These are phyloP conservation scores for Myrmecophaga tridactyla DNA, from an alignment of 2,113 vertebrate species.

Conservation along the genomic window DNA sequence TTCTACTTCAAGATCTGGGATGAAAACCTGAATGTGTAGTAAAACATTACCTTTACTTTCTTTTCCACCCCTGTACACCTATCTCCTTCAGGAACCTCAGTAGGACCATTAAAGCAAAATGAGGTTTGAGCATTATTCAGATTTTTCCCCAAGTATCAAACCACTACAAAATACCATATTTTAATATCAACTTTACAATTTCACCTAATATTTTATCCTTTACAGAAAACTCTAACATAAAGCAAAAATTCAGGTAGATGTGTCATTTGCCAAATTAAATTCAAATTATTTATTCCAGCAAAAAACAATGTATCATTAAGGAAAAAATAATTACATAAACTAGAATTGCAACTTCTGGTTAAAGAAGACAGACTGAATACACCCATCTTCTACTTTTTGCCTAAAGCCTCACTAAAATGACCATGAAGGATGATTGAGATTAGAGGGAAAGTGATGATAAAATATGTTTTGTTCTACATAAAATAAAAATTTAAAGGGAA, in stretches of 20 bases:
- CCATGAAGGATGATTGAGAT: neutral
- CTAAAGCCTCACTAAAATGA: neutral
- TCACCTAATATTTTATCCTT: neutral
- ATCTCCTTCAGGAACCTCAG: neutral
- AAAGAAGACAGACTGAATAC: neutral
- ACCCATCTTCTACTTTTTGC: neutral
- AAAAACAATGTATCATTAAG: neutral
- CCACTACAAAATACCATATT: neutral
- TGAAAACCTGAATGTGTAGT: neutral
- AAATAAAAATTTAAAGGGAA: neutral
- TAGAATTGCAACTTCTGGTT: neutral
- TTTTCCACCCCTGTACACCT: fast-evolving
- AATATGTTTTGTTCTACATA: neutral
- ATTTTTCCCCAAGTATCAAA: neutral
- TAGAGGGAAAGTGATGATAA: neutral
- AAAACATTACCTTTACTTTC: neutral
- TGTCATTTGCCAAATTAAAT: neutral
- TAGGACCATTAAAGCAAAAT: neutral
- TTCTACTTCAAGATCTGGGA: neutral
- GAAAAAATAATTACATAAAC: neutral
- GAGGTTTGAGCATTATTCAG: neutral
- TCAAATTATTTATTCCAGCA: neutral
- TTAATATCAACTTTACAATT: neutral
- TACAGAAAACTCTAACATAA: neutral
- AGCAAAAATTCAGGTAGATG: neutral